These are phyloP conservation scores for Stenolophus ochropezus DNA, from an alignment of 2,888 invertebrate species.

Conservation along the genomic window DNA sequence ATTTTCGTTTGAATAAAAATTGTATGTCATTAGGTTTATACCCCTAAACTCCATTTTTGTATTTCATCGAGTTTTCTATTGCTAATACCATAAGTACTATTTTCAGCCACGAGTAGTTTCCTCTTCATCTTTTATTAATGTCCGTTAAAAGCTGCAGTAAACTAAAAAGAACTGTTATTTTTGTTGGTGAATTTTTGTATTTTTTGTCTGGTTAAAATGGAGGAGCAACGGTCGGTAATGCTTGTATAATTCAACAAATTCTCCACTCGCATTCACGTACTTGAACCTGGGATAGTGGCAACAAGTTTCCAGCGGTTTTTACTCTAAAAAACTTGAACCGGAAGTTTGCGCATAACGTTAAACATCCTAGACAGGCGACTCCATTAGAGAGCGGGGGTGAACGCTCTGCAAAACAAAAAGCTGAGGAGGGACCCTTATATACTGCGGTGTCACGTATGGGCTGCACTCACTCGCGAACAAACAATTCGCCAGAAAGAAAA, in stretches of 20 bases:
- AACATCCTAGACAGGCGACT: slow-evolving; percentile 40
- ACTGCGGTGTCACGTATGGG: background rate
- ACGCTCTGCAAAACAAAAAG: slow-evolving; percentile 1
- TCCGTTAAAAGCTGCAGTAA: too few species aligned
- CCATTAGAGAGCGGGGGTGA: slow-evolving; percentile 31
- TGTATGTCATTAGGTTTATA: too few species aligned
- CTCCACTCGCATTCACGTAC: background rate
- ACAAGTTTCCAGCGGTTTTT: slow-evolving; percentile 26
- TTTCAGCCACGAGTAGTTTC: too few species aligned
- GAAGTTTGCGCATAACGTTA: slow-evolving; percentile 37
- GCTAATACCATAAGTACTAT: too few species aligned
- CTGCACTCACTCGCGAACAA: background rate
- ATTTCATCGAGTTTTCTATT: too few species aligned
- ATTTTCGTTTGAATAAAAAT: too few species aligned
- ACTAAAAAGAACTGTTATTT: too few species aligned
- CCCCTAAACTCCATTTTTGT: too few species aligned
- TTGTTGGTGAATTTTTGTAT: background rate
- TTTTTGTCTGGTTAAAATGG: background rate
- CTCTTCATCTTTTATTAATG: too few species aligned
- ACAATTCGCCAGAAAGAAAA: background rate
- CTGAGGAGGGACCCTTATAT: background rate
- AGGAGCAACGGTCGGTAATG: background rate
- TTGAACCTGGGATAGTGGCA: background rate
- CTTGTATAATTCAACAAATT: background rate
- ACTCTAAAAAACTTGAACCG: slow-evolving; percentile 9